Percentiles rank a stretch among this genome's conserved stretches.
These are phyloP conservation scores for Valencia hispanica DNA, from an alignment of 2,797 vertebrate species.

Conservation along the genomic window DNA sequence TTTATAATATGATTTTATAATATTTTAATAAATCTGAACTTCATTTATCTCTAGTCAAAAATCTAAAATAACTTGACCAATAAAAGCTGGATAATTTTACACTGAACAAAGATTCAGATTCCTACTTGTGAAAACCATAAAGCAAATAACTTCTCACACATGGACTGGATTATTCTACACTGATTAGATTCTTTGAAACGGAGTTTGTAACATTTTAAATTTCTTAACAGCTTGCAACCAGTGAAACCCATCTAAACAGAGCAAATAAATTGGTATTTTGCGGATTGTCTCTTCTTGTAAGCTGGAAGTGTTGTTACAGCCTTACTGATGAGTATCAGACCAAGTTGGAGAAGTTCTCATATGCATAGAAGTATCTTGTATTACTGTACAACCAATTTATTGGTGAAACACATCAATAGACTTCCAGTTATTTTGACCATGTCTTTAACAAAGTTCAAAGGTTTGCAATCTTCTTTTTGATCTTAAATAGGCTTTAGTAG, in stretches of 20 bases:
- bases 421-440: background rate
- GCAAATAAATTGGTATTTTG: background rate
- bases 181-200: too few relatives aligned
- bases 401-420: background rate
- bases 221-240: too few relatives aligned
- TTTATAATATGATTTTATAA: too few relatives aligned
- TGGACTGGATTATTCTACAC: too few relatives aligned
- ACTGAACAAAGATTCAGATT: too few relatives aligned
- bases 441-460: background rate
- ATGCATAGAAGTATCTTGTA: background rate
- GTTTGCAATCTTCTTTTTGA: background rate
- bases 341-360: background rate
- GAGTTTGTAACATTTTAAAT: too few relatives aligned
- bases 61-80: background rate
- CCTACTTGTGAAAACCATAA: too few relatives aligned
- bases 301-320: background rate
- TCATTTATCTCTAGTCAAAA: background rate
- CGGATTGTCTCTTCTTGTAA: background rate
- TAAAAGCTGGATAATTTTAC: background rate
- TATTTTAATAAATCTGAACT: too few relatives aligned
- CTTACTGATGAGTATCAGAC: background rate
- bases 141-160: too few relatives aligned
- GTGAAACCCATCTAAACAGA: too few relatives aligned
- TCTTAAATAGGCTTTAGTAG: background rate
- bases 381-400: background rate